phyloP scores from a whole-genome alignment of 2,113 vertebrate genomes.

The Manacus vitellinus region DNA sequence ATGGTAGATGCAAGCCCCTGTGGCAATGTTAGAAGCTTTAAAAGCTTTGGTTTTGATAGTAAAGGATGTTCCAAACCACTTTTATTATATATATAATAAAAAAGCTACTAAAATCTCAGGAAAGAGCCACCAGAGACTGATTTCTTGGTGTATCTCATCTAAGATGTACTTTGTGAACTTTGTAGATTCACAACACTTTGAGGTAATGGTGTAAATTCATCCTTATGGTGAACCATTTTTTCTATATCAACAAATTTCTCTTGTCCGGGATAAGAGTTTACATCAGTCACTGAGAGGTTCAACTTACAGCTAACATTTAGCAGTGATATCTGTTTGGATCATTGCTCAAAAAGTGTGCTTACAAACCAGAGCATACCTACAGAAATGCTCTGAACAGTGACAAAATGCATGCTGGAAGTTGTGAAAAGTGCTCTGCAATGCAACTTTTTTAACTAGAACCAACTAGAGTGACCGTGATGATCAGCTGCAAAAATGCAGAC shows the following conservation, averaged over 20 bases:
- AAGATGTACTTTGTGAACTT: neutral
- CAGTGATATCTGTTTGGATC: neutral
- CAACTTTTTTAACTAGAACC: neutral
- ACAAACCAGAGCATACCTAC: neutral
- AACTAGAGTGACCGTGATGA: neutral
- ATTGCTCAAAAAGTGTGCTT: neutral
- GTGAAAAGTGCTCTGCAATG: neutral
- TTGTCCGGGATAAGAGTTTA: neutral
- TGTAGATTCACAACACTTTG: neutral
- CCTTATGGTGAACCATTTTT: neutral
- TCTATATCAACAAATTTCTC: neutral
- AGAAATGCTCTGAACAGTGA: neutral
- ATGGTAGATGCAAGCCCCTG: neutral
- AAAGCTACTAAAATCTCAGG: conserved; percentile 1
- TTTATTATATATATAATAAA: conserved; percentile 11
- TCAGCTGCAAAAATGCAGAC: neutral
- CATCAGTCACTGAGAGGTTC: neutral
- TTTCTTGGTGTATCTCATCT: neutral
- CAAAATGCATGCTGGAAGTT: neutral
- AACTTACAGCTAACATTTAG: neutral
- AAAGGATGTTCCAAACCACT: conserved; percentile 19
- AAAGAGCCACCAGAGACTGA: neutral
- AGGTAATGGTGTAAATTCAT: neutral
- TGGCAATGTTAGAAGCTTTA: conserved; percentile 17
- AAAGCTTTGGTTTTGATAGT: conserved; percentile 40